Conservation (phyloP, 2,797 vertebrate species). For the Esox masquinongy region DNA sequence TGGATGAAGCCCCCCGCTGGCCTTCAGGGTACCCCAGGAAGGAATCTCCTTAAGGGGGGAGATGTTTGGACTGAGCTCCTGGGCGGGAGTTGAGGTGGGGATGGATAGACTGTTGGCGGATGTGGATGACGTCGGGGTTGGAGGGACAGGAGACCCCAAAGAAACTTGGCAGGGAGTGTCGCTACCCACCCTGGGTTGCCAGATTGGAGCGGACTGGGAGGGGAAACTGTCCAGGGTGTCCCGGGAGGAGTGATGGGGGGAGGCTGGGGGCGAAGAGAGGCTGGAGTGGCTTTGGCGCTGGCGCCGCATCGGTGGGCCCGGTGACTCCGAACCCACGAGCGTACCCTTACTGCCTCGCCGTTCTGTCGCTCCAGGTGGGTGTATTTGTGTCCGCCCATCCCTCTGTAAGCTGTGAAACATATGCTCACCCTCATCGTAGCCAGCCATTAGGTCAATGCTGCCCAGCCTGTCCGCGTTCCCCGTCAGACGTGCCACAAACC, state of each 20-base stretch:
- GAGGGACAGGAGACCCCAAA: conserved; percentile 32
- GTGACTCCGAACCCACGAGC: conserved; percentile 23
- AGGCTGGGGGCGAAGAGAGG: conserved; percentile 79
- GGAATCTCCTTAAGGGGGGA: conserved; percentile 53
- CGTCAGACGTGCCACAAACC: conserved; percentile 47
- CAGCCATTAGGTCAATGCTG: conserved; percentile 42
- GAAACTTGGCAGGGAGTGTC: background rate
- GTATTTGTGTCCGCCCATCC: background rate
- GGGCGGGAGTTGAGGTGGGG: conserved; percentile 10
- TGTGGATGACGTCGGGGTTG: background rate
- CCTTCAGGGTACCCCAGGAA: conserved; percentile 48
- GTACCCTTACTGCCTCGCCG: conserved; percentile 32
- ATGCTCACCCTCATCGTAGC: conserved; percentile 28
- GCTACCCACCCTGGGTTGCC: conserved; percentile 46
- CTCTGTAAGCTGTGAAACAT: conserved; percentile 7
- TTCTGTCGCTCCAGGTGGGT: background rate
- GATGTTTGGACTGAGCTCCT: conserved; percentile 21
- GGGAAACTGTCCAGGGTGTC: conserved; percentile 84
- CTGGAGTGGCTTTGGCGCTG: conserved; percentile 81
- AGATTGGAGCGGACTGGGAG: conserved; percentile 72
- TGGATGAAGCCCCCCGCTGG: conserved; percentile 75
- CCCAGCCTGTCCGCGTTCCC: conserved; percentile 40
- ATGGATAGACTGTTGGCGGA: background rate
- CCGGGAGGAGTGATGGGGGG: conserved; percentile 78
- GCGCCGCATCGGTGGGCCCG: conserved; percentile 57